These are phyloP conservation scores for Heterocephalus glaber DNA, from an alignment of 2,113 vertebrate genomes.

Conservation along the genomic window DNA sequence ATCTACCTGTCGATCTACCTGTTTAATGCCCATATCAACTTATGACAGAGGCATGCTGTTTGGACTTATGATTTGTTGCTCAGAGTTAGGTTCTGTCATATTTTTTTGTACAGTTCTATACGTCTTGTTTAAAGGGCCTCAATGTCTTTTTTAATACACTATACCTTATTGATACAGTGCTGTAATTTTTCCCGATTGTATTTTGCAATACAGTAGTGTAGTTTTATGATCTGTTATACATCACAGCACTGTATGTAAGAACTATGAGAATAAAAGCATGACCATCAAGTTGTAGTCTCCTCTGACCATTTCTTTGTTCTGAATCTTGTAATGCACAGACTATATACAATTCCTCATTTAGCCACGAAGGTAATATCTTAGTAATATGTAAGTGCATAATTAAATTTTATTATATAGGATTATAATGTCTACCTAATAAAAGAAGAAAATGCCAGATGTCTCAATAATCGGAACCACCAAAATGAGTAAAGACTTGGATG, in stretches of 20 bases:
- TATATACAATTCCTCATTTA: not conserved
- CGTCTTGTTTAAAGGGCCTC: not conserved
- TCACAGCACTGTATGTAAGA: not conserved
- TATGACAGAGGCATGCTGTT: not conserved
- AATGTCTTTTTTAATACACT: not conserved
- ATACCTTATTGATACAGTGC: not conserved
- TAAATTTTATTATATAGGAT: conserved; percentile 31
- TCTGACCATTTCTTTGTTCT: not conserved
- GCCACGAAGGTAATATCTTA: not conserved
- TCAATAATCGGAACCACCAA: conserved; percentile 52
- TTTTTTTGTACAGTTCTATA: not conserved
- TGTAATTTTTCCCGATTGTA: not conserved
- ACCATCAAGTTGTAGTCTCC: not conserved
- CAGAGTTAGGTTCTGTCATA: not conserved
- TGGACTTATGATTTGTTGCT: not conserved
- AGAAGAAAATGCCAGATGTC: conserved; percentile 58
- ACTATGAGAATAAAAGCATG: not conserved
- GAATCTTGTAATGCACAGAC: not conserved
- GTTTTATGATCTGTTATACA: not conserved
- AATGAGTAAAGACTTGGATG: conserved; percentile 49
- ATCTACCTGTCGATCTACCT: not conserved
- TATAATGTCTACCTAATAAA: not conserved
- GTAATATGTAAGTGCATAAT: not conserved
- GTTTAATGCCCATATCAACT: not conserved
- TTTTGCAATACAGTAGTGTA: not conserved